phyloP scores from a whole-genome alignment of 2,888 invertebrate genomes.

The Nomada flava region DNA sequence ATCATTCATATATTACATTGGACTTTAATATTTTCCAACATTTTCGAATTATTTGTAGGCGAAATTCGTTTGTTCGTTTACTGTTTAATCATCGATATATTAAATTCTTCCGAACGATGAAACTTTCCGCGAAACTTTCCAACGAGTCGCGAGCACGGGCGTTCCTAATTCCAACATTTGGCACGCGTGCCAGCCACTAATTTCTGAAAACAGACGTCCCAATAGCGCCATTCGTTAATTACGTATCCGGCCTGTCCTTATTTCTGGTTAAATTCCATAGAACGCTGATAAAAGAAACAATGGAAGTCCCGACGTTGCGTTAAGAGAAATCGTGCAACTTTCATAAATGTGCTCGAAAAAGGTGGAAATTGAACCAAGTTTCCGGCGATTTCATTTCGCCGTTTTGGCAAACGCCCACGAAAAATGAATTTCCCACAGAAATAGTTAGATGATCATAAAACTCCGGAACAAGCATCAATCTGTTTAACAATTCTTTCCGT shows the following conservation, averaged over 20 bases:
- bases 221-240: constrained; percentile 36
- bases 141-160: constrained; percentile 27
- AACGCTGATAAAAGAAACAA: background rate
- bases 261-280: background rate
- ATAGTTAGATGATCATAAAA: background rate
- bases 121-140: constrained; percentile 8
- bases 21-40: too few relatives aligned
- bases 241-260: constrained; percentile 8
- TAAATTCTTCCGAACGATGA: constrained; percentile 12
- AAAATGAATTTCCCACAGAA: background rate
- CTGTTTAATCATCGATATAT: background rate
- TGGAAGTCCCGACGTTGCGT: constrained; percentile 4
- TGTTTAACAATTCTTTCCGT: background rate
- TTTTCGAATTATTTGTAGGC: too few relatives aligned
- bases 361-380: background rate
- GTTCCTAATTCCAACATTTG: constrained; percentile 21
- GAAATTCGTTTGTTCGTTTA: background rate
- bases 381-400: constrained; percentile 8
- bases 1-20: too few relatives aligned
- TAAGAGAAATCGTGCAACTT: constrained; percentile 2
- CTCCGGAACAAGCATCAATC: too few relatives aligned
- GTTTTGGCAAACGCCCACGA: background rate
- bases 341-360: constrained; percentile 5
- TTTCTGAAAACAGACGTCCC: constrained; percentile 35
- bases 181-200: constrained; percentile 13